Conservation (phyloP, 2,113 vertebrate species). For the Mirza zaza region DNA sequence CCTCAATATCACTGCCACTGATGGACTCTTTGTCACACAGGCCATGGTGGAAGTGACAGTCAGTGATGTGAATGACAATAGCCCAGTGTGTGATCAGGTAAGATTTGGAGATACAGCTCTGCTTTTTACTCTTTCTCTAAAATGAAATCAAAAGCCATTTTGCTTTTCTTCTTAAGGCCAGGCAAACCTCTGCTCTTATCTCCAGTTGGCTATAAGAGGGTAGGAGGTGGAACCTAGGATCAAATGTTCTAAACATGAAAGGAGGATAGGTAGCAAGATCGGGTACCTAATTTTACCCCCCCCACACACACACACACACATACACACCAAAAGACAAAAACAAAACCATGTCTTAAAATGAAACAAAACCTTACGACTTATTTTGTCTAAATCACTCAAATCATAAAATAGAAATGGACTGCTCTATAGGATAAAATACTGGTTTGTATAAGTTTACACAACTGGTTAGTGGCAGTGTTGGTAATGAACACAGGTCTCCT, state of each 20-base stretch:
- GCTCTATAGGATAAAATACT: not conserved
- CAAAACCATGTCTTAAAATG: not conserved
- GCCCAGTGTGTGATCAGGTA: slow-evolving; percentile 94
- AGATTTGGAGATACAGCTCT: slow-evolving; percentile 27
- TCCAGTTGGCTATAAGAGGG: not conserved
- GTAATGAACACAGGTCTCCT: not conserved
- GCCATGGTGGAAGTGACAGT: slow-evolving; percentile 93
- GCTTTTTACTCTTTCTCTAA: not conserved
- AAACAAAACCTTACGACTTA: not conserved
- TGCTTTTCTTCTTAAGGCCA: not conserved
- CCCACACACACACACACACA: too few species aligned
- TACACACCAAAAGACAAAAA: not conserved
- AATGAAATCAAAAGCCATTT: not conserved
- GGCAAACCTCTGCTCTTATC: not conserved
- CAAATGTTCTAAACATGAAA: not conserved
- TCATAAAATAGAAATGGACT: not conserved
- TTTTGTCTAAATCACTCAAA: not conserved
- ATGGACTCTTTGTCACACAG: slow-evolving; percentile 95
- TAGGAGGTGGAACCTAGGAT: not conserved
- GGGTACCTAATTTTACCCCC: not conserved
- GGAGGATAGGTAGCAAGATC: not conserved
- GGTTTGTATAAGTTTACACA: not conserved
- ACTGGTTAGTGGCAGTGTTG: not conserved
- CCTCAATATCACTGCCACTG: slow-evolving; percentile 95
- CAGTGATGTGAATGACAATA: slow-evolving; percentile 95